These are phyloP conservation scores for Oxyteleia sp. DNA, from an alignment of 2,888 invertebrate species.

Conservation along the genomic window DNA sequence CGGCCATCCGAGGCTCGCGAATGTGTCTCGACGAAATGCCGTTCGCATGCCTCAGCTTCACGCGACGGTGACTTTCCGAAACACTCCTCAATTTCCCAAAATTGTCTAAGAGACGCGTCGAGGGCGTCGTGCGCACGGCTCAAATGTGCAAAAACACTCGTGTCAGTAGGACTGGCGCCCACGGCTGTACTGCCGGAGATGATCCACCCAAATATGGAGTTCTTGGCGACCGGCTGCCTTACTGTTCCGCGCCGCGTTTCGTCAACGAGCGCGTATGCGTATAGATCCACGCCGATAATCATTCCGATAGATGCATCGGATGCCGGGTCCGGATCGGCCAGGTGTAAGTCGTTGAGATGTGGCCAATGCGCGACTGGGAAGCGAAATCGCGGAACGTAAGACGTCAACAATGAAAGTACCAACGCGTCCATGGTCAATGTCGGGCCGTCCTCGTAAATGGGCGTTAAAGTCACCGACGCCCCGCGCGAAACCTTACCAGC, in stretches of 20 bases:
- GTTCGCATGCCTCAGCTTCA: neutral
- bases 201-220: too few relatives aligned
- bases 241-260: neutral
- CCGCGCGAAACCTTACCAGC: too few relatives aligned
- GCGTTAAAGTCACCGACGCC: too few relatives aligned
- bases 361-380: too few relatives aligned
- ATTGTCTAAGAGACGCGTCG: neutral
- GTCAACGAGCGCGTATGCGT: neutral
- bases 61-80: neutral
- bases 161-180: too few relatives aligned
- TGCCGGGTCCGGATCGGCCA: conserved; percentile 15
- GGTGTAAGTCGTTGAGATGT: too few relatives aligned
- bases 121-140: too few relatives aligned
- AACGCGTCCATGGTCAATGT: too few relatives aligned
- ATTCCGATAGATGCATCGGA: neutral
- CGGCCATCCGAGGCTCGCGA: neutral
- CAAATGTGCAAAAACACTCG: too few relatives aligned
- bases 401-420: too few relatives aligned
- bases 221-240: conserved; percentile 3
- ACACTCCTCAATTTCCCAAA: conserved; percentile 12
- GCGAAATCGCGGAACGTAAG: too few relatives aligned
- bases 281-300: conserved; percentile 7
- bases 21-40: neutral
- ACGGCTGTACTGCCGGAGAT: neutral
- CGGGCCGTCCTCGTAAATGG: too few relatives aligned